Percentiles rank a stretch among this genome's conserved stretches.
phyloP scores from a whole-genome alignment of 2,888 invertebrate species.

The Amphiduros pacificus region DNA sequence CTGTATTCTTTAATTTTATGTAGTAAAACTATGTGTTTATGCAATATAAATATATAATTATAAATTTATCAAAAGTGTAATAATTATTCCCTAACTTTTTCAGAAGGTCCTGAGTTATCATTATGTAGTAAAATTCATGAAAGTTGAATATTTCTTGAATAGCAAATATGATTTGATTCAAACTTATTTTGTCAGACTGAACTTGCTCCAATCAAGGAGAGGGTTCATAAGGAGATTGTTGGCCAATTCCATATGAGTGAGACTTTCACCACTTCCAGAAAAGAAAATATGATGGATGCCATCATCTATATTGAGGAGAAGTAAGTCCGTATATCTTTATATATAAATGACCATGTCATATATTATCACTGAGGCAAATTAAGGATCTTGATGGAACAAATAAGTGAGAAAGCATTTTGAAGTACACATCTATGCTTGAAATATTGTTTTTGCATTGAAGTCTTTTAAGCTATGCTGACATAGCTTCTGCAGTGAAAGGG shows the following conservation, averaged over 20 bases:
- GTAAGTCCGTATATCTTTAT: constrained; percentile 31
- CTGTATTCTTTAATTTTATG: neutral
- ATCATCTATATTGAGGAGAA: constrained; percentile 36
- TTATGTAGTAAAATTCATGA: neutral
- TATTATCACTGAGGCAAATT: too few relatives aligned
- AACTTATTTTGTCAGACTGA: constrained; percentile 14
- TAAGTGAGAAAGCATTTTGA: too few relatives aligned
- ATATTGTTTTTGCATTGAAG: too few relatives aligned
- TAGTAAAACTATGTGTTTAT: neutral
- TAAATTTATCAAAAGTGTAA: neutral
- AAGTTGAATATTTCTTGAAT: neutral
- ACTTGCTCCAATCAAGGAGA: constrained; percentile 29
- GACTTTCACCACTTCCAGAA: constrained; percentile 34
- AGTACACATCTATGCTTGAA: too few relatives aligned
- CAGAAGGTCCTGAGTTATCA: neutral
- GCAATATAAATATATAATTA: too few relatives aligned
- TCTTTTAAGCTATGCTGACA: too few relatives aligned
- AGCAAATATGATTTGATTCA: neutral
- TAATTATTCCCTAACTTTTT: neutral
- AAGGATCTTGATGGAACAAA: too few relatives aligned
- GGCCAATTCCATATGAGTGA: constrained; percentile 35
- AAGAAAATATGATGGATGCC: constrained; percentile 35
- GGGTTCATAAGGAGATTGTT: constrained; percentile 36
- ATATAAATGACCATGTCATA: too few relatives aligned
- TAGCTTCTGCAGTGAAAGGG: too few relatives aligned